Conservation (phyloP, 2,888 invertebrate species). For the Trissolcus japonicus region DNA sequence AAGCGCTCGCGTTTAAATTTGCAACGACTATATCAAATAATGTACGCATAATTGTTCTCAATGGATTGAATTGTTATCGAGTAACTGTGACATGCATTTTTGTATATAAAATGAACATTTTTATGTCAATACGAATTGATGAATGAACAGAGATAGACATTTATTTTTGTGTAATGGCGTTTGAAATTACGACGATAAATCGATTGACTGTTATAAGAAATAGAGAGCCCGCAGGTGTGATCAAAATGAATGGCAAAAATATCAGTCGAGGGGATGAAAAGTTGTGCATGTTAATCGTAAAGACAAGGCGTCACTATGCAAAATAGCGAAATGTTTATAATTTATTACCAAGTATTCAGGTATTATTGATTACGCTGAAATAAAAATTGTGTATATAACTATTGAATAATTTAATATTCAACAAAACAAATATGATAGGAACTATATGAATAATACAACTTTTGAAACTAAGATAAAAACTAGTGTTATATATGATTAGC, state of each 20-base stretch:
- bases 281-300: constrained; percentile 26
- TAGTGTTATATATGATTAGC: constrained; percentile 47
- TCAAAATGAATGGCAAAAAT: too few species aligned
- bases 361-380: constrained; percentile 47
- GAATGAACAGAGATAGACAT: constrained; percentile 21
- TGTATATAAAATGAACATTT: constrained; percentile 65
- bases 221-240: too few species aligned
- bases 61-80: constrained; percentile 26
- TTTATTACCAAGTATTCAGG: constrained; percentile 66
- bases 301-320: constrained; percentile 55
- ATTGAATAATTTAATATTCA: constrained; percentile 58
- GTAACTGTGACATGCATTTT: constrained; percentile 66
- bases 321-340: constrained; percentile 71
- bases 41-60: constrained; percentile 14
- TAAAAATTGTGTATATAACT: constrained; percentile 59
- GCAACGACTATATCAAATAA: neutral
- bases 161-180: constrained; percentile 43
- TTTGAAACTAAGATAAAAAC: constrained; percentile 28
- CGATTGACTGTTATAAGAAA: too few species aligned
- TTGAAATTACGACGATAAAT: constrained; percentile 32
- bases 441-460: constrained; percentile 30
- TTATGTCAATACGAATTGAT: constrained; percentile 42
- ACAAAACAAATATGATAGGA: constrained; percentile 38
- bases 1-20: neutral
- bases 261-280: too few species aligned